Evolutionary conservation across 2,797 vertebrate genomes (phyloP).

Genomic region (Sitta carolinensis): DNA sequence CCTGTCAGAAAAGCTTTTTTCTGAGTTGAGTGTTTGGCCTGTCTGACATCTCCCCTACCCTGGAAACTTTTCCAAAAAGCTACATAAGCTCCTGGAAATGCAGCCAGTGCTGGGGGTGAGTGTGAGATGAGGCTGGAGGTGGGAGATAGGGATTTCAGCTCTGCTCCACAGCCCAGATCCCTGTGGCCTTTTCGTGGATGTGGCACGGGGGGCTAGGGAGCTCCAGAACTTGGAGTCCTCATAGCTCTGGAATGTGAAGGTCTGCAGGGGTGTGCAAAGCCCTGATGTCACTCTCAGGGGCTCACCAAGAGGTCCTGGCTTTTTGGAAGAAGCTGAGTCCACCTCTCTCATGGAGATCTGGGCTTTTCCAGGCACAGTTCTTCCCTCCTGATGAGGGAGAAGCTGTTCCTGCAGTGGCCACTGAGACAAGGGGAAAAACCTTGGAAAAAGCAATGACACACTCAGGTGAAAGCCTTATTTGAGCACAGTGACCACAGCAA

Average conservation of each 20-base stretch:
- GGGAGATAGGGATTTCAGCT: background rate
- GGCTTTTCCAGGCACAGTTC: accelerated
- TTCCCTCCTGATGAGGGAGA: background rate
- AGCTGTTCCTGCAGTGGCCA: background rate
- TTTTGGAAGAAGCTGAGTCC: background rate
- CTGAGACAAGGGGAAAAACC: background rate
- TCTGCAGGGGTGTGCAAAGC: background rate
- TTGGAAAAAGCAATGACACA: background rate
- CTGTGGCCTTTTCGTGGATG: background rate
- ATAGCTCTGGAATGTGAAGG: accelerated
- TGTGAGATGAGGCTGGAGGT: background rate
- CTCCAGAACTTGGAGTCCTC: background rate
- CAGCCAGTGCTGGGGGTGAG: background rate
- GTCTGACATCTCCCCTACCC: background rate
- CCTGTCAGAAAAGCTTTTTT: background rate
- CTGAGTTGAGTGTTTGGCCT: background rate
- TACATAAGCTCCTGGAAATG: background rate
- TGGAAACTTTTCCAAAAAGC: background rate
- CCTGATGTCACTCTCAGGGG: background rate
- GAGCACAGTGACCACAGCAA: background rate
- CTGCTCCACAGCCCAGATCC: background rate
- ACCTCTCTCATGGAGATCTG: background rate
- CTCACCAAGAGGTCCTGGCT: background rate
- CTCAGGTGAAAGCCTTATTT: background rate
- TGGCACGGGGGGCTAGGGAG: background rate